Percentiles rank a stretch among this genome's conserved stretches.
These are phyloP conservation scores for Timandra comae DNA, from an alignment of 2,888 invertebrate species.

Conservation along the genomic window DNA sequence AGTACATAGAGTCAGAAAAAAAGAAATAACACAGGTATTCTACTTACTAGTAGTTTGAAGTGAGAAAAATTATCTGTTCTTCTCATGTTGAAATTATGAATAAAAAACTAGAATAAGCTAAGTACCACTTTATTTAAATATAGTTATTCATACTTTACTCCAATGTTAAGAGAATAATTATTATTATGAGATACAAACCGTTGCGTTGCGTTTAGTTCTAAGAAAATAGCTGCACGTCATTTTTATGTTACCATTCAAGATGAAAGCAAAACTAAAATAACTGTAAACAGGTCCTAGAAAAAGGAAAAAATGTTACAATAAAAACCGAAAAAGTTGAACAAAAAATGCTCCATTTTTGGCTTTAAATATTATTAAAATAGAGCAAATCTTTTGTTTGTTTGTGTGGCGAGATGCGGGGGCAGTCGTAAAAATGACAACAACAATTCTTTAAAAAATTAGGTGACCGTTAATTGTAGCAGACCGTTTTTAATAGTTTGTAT, in stretches of 20 bases:
- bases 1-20: no score
- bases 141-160: no score
- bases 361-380: conserved; percentile 56
- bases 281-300: no score
- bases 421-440: conserved; percentile 20
- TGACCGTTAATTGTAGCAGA: conserved; percentile 58
- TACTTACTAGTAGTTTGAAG: no score
- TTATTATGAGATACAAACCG: background rate
- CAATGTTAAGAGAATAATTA: no score
- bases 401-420: conserved; percentile 20
- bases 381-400: conserved; percentile 42
- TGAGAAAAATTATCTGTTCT: no score
- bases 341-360: conserved; percentile 40
- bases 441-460: conserved; percentile 30
- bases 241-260: conserved; percentile 6
- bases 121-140: no score
- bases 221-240: conserved; percentile 13
- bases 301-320: conserved; percentile 23
- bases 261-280: conserved; percentile 22
- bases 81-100: no score
- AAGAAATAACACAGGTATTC: no score
- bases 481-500: conserved; percentile 23
- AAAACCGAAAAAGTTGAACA: conserved; percentile 24
- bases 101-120: no score
- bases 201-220: conserved; percentile 2